phyloP scores from a whole-genome alignment of 2,797 vertebrate species.

The Hyperoplus lanceolatus region DNA sequence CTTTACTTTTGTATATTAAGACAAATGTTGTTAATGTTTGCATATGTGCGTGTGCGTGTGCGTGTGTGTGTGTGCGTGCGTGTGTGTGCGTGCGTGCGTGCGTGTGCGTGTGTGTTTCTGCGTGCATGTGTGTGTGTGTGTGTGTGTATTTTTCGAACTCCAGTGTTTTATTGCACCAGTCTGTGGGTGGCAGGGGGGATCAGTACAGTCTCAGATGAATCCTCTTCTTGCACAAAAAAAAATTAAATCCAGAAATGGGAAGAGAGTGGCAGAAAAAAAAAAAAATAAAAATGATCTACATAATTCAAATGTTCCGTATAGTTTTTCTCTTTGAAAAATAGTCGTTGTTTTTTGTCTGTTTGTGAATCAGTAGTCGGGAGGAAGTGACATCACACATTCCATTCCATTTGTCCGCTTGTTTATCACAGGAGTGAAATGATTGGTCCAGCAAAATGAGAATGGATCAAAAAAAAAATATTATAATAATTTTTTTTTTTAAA shows the following conservation, averaged over 20 bases:
- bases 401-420: constrained; percentile 49
- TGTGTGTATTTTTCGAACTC: constrained; percentile 62
- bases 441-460: constrained; percentile 39
- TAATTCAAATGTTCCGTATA: constrained; percentile 47
- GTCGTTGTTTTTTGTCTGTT: constrained; percentile 41
- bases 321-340: constrained; percentile 71
- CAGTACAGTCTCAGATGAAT: constrained; percentile 61
- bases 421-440: constrained; percentile 64
- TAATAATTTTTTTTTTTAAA: too few species aligned
- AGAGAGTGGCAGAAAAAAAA: constrained; percentile 32
- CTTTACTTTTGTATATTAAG: too few species aligned
- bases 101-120: too few species aligned
- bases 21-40: too few species aligned
- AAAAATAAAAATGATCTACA: constrained; percentile 26
- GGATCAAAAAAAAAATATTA: background rate
- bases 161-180: constrained; percentile 86
- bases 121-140: constrained; percentile 33
- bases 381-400: constrained; percentile 38
- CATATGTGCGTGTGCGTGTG: too few species aligned
- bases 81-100: background rate
- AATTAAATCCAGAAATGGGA: constrained; percentile 28
- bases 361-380: constrained; percentile 84
- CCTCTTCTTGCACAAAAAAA: constrained; percentile 43
- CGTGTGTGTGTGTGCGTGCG: too few species aligned
- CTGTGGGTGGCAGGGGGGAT: constrained; percentile 51